Conservation (phyloP, 2,888 invertebrate genomes). For the Polyploca ridens region DNA sequence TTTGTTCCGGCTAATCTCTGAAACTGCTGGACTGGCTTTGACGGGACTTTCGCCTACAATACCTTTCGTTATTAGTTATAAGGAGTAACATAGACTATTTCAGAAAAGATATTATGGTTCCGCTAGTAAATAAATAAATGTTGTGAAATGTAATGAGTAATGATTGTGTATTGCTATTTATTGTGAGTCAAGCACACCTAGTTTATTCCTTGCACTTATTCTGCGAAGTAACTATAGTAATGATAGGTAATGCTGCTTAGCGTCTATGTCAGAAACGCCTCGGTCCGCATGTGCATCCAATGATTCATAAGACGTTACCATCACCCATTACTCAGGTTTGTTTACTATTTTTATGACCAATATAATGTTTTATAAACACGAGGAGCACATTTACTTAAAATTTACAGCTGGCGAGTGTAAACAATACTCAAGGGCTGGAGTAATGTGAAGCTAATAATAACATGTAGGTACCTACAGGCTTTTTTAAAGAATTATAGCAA, state of each 20-base stretch:
- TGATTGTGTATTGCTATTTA: neutral
- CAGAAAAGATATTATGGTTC: no score
- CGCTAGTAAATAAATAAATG: neutral
- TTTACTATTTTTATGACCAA: slow-evolving; percentile 64
- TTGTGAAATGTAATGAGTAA: neutral
- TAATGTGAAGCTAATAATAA: neutral
- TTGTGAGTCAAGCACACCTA: neutral
- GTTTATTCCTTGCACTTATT: neutral
- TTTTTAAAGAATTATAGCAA: neutral
- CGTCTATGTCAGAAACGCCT: neutral
- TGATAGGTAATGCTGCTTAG: neutral
- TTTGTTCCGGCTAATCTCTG: no score
- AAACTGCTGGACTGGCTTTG: no score
- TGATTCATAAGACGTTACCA: slow-evolving; percentile 54
- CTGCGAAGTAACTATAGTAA: neutral
- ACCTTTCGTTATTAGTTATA: no score
- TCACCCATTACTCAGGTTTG: slow-evolving; percentile 56
- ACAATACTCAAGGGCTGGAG: slow-evolving; percentile 7
- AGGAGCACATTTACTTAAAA: slow-evolving; percentile 28
- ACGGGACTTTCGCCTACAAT: no score
- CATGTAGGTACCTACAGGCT: slow-evolving; percentile 1
- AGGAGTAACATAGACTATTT: no score
- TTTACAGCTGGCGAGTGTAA: slow-evolving; percentile 20
- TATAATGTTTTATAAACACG: slow-evolving; percentile 56
- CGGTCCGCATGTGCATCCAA: slow-evolving; percentile 28